Percentiles rank a stretch among this genome's conserved stretches.
These are phyloP conservation scores for Aethes cnicana DNA, from an alignment of 2,888 invertebrate species.

Conservation along the genomic window DNA sequence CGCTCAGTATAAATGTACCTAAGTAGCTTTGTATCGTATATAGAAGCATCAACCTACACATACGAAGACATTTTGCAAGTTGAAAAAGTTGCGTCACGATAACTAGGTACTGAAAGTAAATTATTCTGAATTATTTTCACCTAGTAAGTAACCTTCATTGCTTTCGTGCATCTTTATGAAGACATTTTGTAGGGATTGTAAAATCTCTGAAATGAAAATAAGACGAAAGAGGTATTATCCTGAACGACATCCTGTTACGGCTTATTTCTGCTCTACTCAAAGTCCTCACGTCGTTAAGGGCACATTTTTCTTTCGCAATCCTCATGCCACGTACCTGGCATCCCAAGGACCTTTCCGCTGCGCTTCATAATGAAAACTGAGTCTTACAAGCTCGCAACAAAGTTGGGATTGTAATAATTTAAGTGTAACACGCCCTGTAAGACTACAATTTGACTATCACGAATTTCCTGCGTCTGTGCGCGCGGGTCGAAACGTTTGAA, in stretches of 20 bases:
- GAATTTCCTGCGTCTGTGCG: slow-evolving; percentile 72
- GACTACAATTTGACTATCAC: slow-evolving; percentile 83
- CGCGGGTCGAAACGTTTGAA: slow-evolving; percentile 64
- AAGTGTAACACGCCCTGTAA: slow-evolving; percentile 74
- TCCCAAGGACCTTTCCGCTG: slow-evolving; percentile 68
- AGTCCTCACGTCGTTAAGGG: slow-evolving; percentile 79
- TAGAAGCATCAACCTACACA: too few relatives aligned
- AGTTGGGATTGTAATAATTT: slow-evolving; percentile 79
- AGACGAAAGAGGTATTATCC: slow-evolving; percentile 75
- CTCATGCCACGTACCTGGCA: slow-evolving; percentile 73
- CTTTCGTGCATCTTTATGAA: slow-evolving; percentile 4
- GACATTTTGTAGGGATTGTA: slow-evolving; percentile 36
- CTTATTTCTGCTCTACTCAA: slow-evolving; percentile 77
- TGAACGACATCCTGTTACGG: slow-evolving; percentile 80
- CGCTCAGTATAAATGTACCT: too few relatives aligned
- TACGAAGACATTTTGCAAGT: too few relatives aligned
- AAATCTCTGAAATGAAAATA: slow-evolving; percentile 62
- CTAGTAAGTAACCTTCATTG: too few relatives aligned
- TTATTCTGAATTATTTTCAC: too few relatives aligned
- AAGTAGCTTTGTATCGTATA: too few relatives aligned
- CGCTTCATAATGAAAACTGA: slow-evolving; percentile 64
- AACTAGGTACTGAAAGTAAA: too few relatives aligned
- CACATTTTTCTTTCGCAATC: slow-evolving; percentile 82
- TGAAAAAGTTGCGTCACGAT: too few relatives aligned
- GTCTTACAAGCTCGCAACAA: slow-evolving; percentile 72